These are phyloP conservation scores for Allobates femoralis DNA, from an alignment of 2,797 vertebrate species.

Conservation along the genomic window DNA sequence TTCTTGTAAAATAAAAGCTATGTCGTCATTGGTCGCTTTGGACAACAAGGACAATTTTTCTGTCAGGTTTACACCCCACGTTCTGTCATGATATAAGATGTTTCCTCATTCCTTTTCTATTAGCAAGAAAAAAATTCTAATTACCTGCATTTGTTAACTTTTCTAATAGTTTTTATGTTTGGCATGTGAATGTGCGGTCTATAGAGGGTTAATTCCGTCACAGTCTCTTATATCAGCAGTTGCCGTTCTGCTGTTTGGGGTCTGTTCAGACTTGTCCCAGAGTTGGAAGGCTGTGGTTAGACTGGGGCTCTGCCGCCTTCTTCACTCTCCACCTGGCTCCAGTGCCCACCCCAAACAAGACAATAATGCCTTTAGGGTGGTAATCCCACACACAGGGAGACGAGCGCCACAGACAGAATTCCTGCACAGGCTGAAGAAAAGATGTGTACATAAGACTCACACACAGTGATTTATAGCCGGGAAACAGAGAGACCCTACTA, in stretches of 20 bases:
- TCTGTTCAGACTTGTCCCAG: conserved; percentile 53
- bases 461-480: conserved; percentile 21
- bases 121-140: too few relatives aligned
- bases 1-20: too few relatives aligned
- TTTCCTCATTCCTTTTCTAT: too few relatives aligned
- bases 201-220: conserved; percentile 29
- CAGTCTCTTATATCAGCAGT: conserved; percentile 5
- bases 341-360: conserved; percentile 57
- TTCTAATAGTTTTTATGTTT: neutral
- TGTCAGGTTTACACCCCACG: too few relatives aligned
- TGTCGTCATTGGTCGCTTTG: too few relatives aligned
- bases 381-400: conserved; percentile 54
- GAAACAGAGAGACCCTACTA: neutral
- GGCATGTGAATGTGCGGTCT: neutral
- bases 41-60: too few relatives aligned
- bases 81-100: too few relatives aligned
- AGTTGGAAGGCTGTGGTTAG: conserved; percentile 57
- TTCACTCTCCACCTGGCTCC: conserved; percentile 52
- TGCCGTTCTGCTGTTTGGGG: conserved; percentile 26
- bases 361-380: conserved; percentile 60
- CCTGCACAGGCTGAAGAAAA: conserved; percentile 44
- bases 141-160: neutral
- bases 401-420: conserved; percentile 52
- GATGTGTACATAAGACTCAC: conserved; percentile 27
- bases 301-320: conserved; percentile 39